Base-by-base conservation (phyloP, 92 coral and sea anemone species). In the Siderastrea siderea region DNA sequence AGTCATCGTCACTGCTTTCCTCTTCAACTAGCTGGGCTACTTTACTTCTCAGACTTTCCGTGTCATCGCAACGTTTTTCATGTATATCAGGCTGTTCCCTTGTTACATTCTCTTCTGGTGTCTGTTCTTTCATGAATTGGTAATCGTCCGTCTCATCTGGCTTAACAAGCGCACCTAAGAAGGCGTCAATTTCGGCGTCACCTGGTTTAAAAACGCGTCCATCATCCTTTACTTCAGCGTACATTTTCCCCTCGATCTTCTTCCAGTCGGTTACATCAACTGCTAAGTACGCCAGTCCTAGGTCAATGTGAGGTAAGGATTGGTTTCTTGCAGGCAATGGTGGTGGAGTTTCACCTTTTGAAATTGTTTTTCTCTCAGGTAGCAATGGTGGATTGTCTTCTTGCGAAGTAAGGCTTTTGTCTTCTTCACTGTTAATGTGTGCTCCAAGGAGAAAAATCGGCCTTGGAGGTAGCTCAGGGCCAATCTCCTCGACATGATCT, bases 391-490 rank as follows among this genome's bases (percentile, higher is more conserved):
- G 26, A 44, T n/a, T 14, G 38, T 47, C 69, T 47, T 77, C 65
- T 55, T 45, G 68, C 2, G 48, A 44, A 53, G 9, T 43, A 14
- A 19, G 47, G 63, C 47, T 19, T 0, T 74, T 46, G 12, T 14
- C 17, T 50, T 51, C 78, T 55, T 52, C 63, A 19, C 15, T 74
- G 63, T 51, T 55, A 47, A 49, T n/a, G 14, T 0, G 49, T 63
- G n/a, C 1, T n/a, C 62, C 13, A 46, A 0, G 3, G 45, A 77
- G 69, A 47, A 59, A 77, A 45, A 59, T 49, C 10, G 74, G 60
- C 14, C 43, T 68, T 3, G 74, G 84, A 48, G 84, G 84, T 19
- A 80, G 64, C 62, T 65, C 84, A 13, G 84, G 84, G 49, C 16
- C 46, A 78, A 7, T 6, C 8, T 60, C 82, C 6, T 16, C 54